Evolutionary conservation across 2,888 invertebrate genomes (phyloP).

Genomic region (Papilio demoleus): DNA sequence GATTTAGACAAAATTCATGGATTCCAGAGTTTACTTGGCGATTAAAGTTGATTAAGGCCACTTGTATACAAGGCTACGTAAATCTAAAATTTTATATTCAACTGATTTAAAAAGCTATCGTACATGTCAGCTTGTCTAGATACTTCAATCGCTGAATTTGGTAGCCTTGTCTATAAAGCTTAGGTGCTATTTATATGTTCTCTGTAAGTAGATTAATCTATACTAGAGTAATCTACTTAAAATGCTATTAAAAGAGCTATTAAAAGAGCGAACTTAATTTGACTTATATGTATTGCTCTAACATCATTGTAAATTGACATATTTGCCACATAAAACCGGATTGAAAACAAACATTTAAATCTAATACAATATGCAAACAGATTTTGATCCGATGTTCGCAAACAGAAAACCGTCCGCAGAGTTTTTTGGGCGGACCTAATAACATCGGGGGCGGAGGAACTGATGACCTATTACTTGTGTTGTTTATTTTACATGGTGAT

Average conservation of each 20-base stretch:
- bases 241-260: too few relatives aligned
- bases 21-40: not conserved
- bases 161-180: too few relatives aligned
- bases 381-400: not conserved
- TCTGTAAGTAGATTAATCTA: too few relatives aligned
- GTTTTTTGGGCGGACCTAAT: constrained; percentile 48
- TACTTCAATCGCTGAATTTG: too few relatives aligned
- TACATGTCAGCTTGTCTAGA: too few relatives aligned
- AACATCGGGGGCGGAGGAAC: constrained; percentile 47
- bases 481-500: constrained; percentile 55
- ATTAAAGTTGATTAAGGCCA: not conserved
- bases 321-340: not conserved
- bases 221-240: too few relatives aligned
- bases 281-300: too few relatives aligned
- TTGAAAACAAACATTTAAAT: not conserved
- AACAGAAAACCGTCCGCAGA: constrained; percentile 5
- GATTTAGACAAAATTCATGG: not conserved
- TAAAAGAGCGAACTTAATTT: too few relatives aligned
- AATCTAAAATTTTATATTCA: too few relatives aligned
- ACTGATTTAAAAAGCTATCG: too few relatives aligned
- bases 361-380: not conserved
- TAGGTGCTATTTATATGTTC: too few relatives aligned
- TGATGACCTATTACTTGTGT: constrained; percentile 55
- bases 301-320: not conserved
- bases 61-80: too few relatives aligned